phyloP scores from a whole-genome alignment of 2,888 invertebrate species.

The Calameuta idolon region DNA sequence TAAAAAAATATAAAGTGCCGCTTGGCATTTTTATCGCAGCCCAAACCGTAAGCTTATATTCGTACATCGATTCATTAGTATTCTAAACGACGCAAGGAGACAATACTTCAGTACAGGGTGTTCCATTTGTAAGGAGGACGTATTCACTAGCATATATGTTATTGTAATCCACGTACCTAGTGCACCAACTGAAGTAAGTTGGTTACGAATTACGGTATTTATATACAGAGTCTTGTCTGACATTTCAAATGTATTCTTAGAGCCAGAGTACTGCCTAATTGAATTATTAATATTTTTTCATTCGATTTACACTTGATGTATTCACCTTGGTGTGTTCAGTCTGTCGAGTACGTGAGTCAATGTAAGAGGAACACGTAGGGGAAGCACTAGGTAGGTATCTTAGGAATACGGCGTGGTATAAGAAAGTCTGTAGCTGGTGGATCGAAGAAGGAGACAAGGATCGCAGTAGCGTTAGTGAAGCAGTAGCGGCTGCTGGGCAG shows the following conservation, averaged over 20 bases:
- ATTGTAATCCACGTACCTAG: neutral
- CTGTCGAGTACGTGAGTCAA: slow-evolving; percentile 48
- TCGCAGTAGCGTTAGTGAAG: slow-evolving; percentile 9
- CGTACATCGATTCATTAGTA: neutral
- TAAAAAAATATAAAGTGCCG: neutral
- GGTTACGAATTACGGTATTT: neutral
- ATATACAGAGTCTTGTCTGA: neutral
- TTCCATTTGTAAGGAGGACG: neutral
- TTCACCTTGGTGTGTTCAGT: neutral
- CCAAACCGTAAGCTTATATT: neutral
- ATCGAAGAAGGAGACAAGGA: slow-evolving; percentile 11
- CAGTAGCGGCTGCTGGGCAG: slow-evolving; percentile 9
- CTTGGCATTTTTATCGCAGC: neutral
- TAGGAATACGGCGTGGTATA: slow-evolving; percentile 32
- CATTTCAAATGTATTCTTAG: neutral
- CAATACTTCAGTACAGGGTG: neutral
- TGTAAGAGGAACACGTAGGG: slow-evolving; percentile 29
- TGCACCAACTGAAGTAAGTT: neutral
- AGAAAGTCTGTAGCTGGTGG: neutral
- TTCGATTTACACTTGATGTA: neutral
- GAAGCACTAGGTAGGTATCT: slow-evolving; percentile 4
- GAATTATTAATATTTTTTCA: neutral
- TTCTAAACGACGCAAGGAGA: neutral
- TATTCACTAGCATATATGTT: neutral
- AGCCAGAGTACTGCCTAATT: neutral